These are phyloP conservation scores for Berghia stephanieae DNA, from an alignment of 1,140 invertebrate species.

Conservation along the genomic window DNA sequence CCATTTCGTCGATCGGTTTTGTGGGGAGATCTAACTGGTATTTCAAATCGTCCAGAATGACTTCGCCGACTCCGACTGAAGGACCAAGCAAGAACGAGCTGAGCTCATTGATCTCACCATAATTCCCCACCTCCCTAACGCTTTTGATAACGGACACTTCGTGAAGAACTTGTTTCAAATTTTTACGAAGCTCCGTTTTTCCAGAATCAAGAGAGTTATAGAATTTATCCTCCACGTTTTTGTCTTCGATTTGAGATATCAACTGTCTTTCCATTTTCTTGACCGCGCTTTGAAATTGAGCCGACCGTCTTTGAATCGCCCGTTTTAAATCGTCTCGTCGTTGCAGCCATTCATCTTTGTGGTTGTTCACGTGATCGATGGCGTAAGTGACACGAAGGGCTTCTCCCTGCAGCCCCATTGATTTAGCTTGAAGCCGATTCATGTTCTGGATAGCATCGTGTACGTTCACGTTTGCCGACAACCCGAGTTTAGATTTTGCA, in stretches of 20 bases:
- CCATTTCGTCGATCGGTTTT: constrained; percentile 28
- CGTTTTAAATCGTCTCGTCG: constrained; percentile 36
- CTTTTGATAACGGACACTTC: constrained; percentile 43
- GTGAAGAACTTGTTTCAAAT: constrained; percentile 41
- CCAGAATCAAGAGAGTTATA: constrained; percentile 29
- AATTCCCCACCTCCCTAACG: constrained; percentile 38
- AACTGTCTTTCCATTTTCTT: constrained; percentile 41
- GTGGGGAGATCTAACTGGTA: constrained; percentile 18
- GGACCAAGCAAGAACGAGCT: constrained; percentile 27
- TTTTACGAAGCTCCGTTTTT: constrained; percentile 37
- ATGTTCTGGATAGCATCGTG: constrained; percentile 11
- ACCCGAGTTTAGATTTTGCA: neutral
- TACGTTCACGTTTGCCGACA: neutral
- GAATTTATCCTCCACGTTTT: constrained; percentile 32
- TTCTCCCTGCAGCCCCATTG: constrained; percentile 39
- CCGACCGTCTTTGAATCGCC: constrained; percentile 38
- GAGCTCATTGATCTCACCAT: constrained; percentile 38
- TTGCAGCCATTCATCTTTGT: constrained; percentile 37
- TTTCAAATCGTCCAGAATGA: constrained; percentile 16
- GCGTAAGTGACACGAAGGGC: constrained; percentile 41
- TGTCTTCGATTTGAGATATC: constrained; percentile 38
- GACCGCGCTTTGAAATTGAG: constrained; percentile 39
- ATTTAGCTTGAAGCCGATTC: constrained; percentile 21
- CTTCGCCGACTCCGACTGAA: constrained; percentile 25
- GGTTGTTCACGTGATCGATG: constrained; percentile 38